Evolutionary conservation across 2,888 invertebrate genomes (phyloP), one percentile per base, ranked within the genome.

Genomic region (Adineta ricciae): DNA sequence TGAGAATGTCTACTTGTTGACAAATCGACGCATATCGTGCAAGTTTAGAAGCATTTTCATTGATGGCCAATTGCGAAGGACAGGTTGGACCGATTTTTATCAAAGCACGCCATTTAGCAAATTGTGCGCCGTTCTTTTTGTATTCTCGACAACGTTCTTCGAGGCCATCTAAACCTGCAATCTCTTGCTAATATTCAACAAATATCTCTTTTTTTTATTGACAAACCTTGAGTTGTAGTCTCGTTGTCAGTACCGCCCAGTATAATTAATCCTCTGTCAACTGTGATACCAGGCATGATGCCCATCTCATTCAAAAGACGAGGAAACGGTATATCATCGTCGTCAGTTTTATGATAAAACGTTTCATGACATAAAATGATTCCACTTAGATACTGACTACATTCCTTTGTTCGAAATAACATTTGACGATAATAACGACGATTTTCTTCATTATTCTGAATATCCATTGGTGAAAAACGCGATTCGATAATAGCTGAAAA

Each of bases 331-430:
- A 87, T 88, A n/a, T 90, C 94, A 89, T 96, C 94, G 11, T 24
- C 54, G 36, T 36, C 54, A 84, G 95, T 93, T 91, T 96, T 96
- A 92, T 99, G 99, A 93, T 97, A 96, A 86, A 99, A 92, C 7
- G 99, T 98, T 92, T 99, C 99, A 92, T 99, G 96, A 93, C 95
- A 99, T 88, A 99, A 93, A 90, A 99, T 99, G 86, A 99, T 98
- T 64, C 98, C 99, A 86, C 96, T 96, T 90, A 99, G 94, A 92
- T 95, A 88, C 36, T 91, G 87, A 19, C 89, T 88, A 21, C 84
- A 85, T 50, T 85, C 94, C 82, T 94, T 91, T 89, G 94, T 94
- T 78, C n/a, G 8, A 93, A 97, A 97, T 88, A 97, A 93, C 87
- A 97, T 92, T 92, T 96, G 94, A 56, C 93, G 93, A 92, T 95